phyloP scores from a whole-genome alignment of 2,113 vertebrate species.

The Alexandromys fortis region DNA sequence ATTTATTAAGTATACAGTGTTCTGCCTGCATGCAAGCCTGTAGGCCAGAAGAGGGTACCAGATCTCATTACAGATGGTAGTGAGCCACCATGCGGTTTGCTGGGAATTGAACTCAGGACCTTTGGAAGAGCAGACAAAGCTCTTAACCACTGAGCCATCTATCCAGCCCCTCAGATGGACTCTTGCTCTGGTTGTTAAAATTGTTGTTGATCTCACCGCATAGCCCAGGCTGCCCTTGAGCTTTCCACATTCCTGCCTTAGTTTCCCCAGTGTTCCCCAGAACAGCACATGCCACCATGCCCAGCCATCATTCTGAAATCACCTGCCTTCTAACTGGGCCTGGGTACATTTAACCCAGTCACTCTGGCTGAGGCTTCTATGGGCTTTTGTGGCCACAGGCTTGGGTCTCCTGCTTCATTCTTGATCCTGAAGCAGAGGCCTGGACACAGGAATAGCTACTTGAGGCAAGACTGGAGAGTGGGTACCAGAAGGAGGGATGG shows the following conservation, averaged over 20 bases:
- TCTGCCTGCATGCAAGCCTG: too few relatives aligned
- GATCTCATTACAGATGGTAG: too few relatives aligned
- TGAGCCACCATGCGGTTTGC: too few relatives aligned
- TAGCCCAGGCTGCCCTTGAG: background rate
- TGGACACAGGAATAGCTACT: background rate
- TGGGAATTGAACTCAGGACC: too few relatives aligned
- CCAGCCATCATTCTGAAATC: background rate
- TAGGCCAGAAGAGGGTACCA: too few relatives aligned
- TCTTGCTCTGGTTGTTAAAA: background rate
- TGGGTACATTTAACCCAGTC: background rate
- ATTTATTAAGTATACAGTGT: too few relatives aligned
- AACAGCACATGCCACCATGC: too few relatives aligned
- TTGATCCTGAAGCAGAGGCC: background rate
- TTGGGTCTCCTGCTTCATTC: background rate
- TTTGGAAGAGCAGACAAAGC: too few relatives aligned
- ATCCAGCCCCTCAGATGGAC: background rate
- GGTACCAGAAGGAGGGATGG: background rate
- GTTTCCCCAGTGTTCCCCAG: too few relatives aligned
- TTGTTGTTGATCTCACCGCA: background rate
- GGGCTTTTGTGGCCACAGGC: background rate
- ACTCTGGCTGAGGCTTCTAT: background rate
- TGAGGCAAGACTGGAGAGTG: background rate
- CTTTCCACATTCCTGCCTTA: background rate
- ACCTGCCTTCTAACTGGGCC: background rate
- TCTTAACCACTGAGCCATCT: too few relatives aligned